phyloP scores from a whole-genome alignment of 2,797 vertebrate genomes.

The Acanthis flammea region DNA sequence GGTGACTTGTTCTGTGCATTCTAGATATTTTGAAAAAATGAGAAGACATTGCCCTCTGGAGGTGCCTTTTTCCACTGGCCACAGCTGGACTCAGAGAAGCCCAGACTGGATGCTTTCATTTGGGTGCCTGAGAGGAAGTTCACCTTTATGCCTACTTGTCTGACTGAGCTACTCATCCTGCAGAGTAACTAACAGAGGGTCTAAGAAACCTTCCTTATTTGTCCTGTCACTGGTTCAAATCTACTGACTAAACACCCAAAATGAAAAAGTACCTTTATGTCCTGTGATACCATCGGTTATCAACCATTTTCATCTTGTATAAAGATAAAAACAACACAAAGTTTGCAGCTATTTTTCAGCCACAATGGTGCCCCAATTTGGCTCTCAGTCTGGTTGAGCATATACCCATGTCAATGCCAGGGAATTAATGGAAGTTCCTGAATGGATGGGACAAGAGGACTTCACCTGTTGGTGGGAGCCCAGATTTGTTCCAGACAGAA shows the following conservation, averaged over 20 bases:
- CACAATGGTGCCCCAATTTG: not conserved
- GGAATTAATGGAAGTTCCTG: not conserved
- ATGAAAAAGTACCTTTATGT: not conserved
- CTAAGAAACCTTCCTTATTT: not conserved
- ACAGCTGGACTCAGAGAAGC: not conserved
- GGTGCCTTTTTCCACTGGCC: not conserved
- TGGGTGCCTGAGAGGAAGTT: not conserved
- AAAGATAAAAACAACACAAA: not conserved
- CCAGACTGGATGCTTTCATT: not conserved
- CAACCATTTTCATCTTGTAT: not conserved
- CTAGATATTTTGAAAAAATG: not conserved
- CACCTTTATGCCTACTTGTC: not conserved
- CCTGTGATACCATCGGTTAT: not conserved
- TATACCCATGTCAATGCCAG: not conserved
- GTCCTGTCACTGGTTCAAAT: not conserved
- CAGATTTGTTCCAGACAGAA: not conserved
- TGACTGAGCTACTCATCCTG: not conserved
- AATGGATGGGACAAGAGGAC: not conserved
- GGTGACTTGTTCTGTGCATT: not conserved
- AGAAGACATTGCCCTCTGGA: slow-evolving; percentile 58
- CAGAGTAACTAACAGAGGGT: not conserved
- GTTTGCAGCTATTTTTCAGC: not conserved
- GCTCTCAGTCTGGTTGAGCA: not conserved
- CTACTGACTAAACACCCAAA: not conserved
- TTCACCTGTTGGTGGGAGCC: not conserved